Percentiles rank a stretch among this genome's conserved stretches.
These are phyloP conservation scores for Trematomus bernacchii DNA, from an alignment of 2,797 vertebrate species.

Conservation along the genomic window DNA sequence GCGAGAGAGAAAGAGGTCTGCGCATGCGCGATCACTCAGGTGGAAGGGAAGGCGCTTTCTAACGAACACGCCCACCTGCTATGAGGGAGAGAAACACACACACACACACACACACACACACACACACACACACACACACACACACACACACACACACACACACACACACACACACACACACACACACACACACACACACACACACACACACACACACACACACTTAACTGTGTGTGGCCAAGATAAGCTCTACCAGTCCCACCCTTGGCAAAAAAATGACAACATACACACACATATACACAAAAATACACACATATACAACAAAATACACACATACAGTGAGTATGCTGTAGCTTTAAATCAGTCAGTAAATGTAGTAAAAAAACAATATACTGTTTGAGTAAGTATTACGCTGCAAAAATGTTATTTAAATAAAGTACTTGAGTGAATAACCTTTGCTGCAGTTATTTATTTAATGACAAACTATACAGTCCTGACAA, in stretches of 20 bases:
- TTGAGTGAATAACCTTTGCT: too few relatives aligned
- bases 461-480: neutral
- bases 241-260: constrained; percentile 46
- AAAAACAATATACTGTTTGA: too few relatives aligned
- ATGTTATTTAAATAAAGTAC: too few relatives aligned
- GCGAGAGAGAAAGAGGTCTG: neutral
- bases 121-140: neutral
- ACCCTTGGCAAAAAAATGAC: constrained; percentile 31
- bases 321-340: neutral
- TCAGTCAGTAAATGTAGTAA: too few relatives aligned
- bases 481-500: neutral
- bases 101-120: neutral
- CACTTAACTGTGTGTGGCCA: constrained; percentile 10
- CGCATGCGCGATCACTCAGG: constrained; percentile 64
- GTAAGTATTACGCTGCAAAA: too few relatives aligned
- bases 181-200: neutral
- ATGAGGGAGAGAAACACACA: neutral
- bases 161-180: neutral
- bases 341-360: too few relatives aligned
- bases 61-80: constrained; percentile 22
- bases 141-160: neutral
- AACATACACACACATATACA: neutral
- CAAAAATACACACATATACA: too few relatives aligned
- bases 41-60: constrained; percentile 24
- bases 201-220: neutral